Conservation (phyloP, 2,888 invertebrate species). For the Beris chalybata region DNA sequence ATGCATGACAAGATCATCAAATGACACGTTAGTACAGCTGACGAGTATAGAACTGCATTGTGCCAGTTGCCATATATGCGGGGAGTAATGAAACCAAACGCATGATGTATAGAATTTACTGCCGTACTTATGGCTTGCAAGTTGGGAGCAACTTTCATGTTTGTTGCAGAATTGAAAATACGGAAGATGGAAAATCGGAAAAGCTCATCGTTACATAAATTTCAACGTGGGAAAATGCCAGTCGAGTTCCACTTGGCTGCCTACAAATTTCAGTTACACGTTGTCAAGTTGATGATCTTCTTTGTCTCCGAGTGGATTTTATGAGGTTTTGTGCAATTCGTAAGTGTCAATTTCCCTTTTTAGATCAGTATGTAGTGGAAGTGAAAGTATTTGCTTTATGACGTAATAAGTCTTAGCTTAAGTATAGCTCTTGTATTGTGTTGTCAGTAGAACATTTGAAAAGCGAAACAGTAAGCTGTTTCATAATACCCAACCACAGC, state of each 20-base stretch:
- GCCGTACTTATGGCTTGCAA: no score
- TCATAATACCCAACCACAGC: no score
- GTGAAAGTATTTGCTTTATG: constrained; percentile 15
- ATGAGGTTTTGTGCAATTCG: constrained; percentile 12
- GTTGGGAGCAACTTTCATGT: no score
- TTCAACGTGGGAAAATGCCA: constrained; percentile 32
- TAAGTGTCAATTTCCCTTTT: constrained; percentile 21
- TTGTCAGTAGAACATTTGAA: no score
- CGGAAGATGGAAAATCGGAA: constrained; percentile 15
- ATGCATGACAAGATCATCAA: constrained; percentile 25
- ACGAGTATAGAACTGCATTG: not conserved
- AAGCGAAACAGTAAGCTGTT: no score
- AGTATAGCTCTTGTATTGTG: no score
- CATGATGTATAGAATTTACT: no score
- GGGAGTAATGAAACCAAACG: no score
- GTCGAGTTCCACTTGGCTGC: constrained; percentile 27
- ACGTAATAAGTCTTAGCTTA: no score
- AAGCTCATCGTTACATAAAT: constrained; percentile 29
- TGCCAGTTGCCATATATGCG: not conserved
- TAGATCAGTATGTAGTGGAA: not conserved
- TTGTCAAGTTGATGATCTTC: constrained; percentile 17
- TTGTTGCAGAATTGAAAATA: no score
- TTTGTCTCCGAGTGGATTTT: constrained; percentile 25
- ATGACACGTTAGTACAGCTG: constrained; percentile 29
- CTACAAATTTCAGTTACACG: constrained; percentile 26